Percentiles rank a stretch among this genome's conserved stretches.
These are phyloP conservation scores for Chloebia gouldiae DNA, from an alignment of 2,113 vertebrate species.

Conservation along the genomic window DNA sequence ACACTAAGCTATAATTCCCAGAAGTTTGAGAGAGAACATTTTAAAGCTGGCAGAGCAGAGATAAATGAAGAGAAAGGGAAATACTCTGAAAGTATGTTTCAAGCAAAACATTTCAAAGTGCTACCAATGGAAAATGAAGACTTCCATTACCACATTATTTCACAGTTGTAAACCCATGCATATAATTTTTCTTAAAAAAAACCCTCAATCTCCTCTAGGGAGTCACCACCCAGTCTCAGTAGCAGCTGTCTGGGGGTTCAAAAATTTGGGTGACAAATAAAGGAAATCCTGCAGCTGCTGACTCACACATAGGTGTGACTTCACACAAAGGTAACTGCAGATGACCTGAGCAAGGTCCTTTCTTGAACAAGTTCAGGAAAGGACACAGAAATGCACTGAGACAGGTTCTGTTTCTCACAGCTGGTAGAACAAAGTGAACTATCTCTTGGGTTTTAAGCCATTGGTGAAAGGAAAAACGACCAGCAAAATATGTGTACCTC, in stretches of 20 bases:
- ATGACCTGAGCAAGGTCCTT: background rate
- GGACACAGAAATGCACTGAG: background rate
- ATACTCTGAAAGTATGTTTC: background rate
- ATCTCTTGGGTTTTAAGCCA: background rate
- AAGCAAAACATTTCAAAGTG: background rate
- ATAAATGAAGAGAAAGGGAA: conserved; percentile 32
- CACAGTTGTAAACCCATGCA: background rate
- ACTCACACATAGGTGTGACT: background rate
- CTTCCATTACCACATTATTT: background rate
- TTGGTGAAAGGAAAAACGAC: background rate
- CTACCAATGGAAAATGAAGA: background rate
- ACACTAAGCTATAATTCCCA: background rate
- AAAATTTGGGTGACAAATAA: background rate
- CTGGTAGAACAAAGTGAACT: background rate
- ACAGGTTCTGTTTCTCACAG: background rate
- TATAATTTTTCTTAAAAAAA: background rate
- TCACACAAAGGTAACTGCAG: background rate
- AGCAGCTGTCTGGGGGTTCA: background rate
- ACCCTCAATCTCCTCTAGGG: background rate
- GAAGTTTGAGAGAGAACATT: background rate
- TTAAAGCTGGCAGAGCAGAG: background rate
- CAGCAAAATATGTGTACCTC: background rate
- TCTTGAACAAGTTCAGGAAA: background rate
- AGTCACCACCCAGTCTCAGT: background rate
- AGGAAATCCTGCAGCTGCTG: background rate